Evolutionary conservation across 2,113 vertebrate species (phyloP), one percentile per base, ranked within the genome.

Genomic region (Entelurus aequoreus): DNA sequence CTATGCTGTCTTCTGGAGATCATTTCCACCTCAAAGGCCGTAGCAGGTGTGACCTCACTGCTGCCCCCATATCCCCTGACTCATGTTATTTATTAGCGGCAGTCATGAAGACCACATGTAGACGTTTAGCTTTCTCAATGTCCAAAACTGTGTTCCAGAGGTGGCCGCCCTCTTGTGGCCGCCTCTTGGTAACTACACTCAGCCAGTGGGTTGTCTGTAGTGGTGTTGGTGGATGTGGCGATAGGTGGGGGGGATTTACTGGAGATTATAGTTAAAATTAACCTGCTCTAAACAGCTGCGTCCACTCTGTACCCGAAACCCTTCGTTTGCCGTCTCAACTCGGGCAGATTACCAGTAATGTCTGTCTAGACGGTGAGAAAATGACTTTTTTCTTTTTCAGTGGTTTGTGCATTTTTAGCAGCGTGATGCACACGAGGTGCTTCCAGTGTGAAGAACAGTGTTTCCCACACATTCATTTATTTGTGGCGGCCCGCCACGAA

Each of bases 241-340:
- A 5, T 15, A 8, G 15, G 53, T 6, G 6, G 35, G 51, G 35
- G 58, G 69, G 83, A 78, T 86, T 87, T 86, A 75, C 70, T 21
- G 61, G 70, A 81, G 81, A 88, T 89, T 89, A 86, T 64, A 74
- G 79, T 85, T 87, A 71, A 88, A 87, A 85, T 84, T 72, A 85
- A 84, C 84, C 71, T 64, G 50, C 62, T 85, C 75, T 65, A 73
- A 79, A 74, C 62, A 70, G 67, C 64, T 51, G 36, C 48, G 14
- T 63, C 74, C 15, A n/a, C 72, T 79, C 74, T 60, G 51, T 16
- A 54, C 61, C 35, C 54, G 60, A 68, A 38, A 7, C 2, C 19
- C 37, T 59, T 63, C 60, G 73, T 80, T 80, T 66, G 38, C 60
- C 55, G 57, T 68, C 65, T 78, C 60, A 54, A 63, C 49, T 54